Base-by-base conservation (phyloP, 2,797 vertebrate species). In the Thalassophryne amazonica region DNA sequence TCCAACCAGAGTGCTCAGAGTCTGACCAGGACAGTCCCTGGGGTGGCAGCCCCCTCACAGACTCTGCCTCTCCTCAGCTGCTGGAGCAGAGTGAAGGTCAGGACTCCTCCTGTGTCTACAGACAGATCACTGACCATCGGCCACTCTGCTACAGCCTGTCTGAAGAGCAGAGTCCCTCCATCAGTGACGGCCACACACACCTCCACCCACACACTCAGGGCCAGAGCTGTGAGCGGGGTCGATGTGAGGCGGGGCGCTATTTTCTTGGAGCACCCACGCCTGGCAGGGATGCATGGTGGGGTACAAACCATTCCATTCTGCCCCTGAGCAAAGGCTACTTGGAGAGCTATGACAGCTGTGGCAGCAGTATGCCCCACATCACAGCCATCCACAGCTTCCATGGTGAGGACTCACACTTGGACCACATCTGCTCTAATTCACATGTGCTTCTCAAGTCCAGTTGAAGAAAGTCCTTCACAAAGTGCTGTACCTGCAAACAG, bases 1-100 rank as follows among this genome's bases (percentile, higher is more conserved):
- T 97, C 80, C 94, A 94, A 70, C 85, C 92, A 0, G 97, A 98
- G 73, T 90, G 94, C 24, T 96, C 96, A 0, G 97, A 98, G 67
- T 97, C 95, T 0, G 95, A 98, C 70, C 95, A 94, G 2, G 96
- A 96, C 59, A 97, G 95, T 64, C 93, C 93, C 1, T 98, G 96
- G 96, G 94, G 94, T 2, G 94, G 94, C 54, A 98, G 95, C 43
- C 95, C 95, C 0, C 85, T 96, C 65, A 96, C 94, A 0, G 95
- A 96, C 48, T 88, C 93, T 0, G 88, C 94, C 37, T 98, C 95
- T 46, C 97, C 96, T 5, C 94, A 94, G 82, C 90, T 97, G 7
- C 69, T 94, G 88, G 96, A 98, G 45, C 84, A 92, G 0, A n/a
- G 39, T 0, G 95, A 97, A 41, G 89, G 91, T 18, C 83, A 91